These are phyloP conservation scores for Cataglyphis cursor DNA, from an alignment of 2,888 invertebrate genomes.

Conservation along the genomic window DNA sequence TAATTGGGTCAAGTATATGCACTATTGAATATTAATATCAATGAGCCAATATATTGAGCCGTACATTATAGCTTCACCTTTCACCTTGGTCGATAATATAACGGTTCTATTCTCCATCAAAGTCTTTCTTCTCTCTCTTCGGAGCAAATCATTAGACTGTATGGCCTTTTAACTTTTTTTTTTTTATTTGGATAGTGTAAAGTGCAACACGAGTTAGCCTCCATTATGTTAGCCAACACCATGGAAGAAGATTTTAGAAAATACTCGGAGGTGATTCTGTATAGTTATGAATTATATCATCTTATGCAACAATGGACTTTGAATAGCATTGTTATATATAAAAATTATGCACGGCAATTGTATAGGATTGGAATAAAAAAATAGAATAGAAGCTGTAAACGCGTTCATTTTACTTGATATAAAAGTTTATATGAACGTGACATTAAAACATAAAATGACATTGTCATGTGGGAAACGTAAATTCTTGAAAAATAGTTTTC, in stretches of 20 bases:
- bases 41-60: background rate
- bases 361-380: background rate
- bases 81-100: constrained; percentile 12
- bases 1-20: background rate
- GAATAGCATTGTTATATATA: background rate
- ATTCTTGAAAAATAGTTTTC: background rate
- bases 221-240: constrained; percentile 52
- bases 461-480: constrained; percentile 27
- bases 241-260: constrained; percentile 42
- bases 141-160: constrained; percentile 65
- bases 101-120: constrained; percentile 63
- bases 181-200: background rate
- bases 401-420: constrained; percentile 1
- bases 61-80: background rate
- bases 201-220: constrained; percentile 62
- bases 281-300: constrained; percentile 18
- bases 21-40: background rate
- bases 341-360: constrained; percentile 7
- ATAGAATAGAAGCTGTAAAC: background rate
- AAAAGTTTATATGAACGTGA: constrained; percentile 29
- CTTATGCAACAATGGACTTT: constrained; percentile 28
- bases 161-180: constrained; percentile 50
- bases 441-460: constrained; percentile 28
- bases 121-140: constrained; percentile 41
- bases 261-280: constrained; percentile 16